Evolutionary conservation across 2,888 invertebrate species (phyloP), one percentile per base, ranked within the genome.

Genomic region (Mesochorus sp.): DNA sequence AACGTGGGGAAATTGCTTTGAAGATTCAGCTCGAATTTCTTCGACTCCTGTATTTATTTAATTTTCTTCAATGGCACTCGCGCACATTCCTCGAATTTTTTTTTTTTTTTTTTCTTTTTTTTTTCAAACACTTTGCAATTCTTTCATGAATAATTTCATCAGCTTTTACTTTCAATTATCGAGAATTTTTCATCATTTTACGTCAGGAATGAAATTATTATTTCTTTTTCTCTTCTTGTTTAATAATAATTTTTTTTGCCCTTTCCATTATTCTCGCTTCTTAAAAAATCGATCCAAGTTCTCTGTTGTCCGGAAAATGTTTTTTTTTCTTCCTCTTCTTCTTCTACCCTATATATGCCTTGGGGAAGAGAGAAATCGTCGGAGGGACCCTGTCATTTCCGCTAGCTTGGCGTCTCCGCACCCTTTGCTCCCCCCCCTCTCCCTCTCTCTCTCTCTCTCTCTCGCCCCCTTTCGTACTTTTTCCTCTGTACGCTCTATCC

Each of bases 301-400:
- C 3, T 49, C 66, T 14, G 59, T 39, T 39, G 66, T 34, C 57
- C 26, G 51, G 34, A 74, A 59, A 59, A 61, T 47, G 2, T 47
- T 14, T 47, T 19, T 71, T 51, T 53, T 28, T 21, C 10, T 4
- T 31, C 3, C 6, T 6, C 19, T 21, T 51, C 31, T 59, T 62
- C 62, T 57, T 6, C 6, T 47, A 19, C 28, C 12, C 24, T 6
- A 17, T 14, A 21, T 17, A 17, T 28, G 53, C 21, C 57, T 39
- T 24, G 47, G 62, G 61, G 31, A 42, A 37, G 44, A 42, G 53
- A 24, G 34, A 57, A 68, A 57, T 57, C 31, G 68, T 44, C 8
- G 64, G 51, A 49, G 64, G 39, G 61, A 34, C 39, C 42, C 51
- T 62, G 59, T 71, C 64, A 72, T 67, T 77, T 77, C 61, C 67